Conservation (phyloP, 2,113 vertebrate species). For the Mesitornis unicolor region DNA sequence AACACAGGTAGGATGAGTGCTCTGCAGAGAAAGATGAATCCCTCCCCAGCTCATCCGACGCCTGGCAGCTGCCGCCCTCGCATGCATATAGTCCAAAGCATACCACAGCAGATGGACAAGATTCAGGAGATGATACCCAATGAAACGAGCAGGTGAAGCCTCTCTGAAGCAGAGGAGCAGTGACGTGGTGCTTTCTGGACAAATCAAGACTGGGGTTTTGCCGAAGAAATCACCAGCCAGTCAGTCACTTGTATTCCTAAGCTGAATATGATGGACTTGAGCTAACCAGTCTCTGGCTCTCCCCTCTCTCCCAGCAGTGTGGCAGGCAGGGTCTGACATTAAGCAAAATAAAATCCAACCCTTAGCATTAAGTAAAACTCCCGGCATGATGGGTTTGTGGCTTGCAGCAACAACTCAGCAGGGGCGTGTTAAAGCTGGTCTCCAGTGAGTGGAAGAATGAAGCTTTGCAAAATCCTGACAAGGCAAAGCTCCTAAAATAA, state of each 20-base stretch:
- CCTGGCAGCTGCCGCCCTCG: not conserved
- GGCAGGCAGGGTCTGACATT: conserved; percentile 31
- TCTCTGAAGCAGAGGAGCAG: not conserved
- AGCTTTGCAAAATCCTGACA: conserved; percentile 54
- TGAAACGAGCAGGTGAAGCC: not conserved
- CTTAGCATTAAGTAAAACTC: conserved; percentile 71
- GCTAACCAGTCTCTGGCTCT: not conserved
- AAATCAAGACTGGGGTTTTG: not conserved
- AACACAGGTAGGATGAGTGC: no score
- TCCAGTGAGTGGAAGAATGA: conserved; percentile 56
- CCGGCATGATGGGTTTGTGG: conserved; percentile 41
- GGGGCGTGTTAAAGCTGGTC: conserved; percentile 62
- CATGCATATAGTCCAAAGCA: not conserved
- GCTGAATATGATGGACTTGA: not conserved
- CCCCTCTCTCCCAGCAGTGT: not conserved
- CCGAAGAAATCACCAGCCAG: not conserved
- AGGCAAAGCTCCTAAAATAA: conserved; percentile 67
- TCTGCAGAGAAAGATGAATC: no score
- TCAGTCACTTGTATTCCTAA: not conserved
- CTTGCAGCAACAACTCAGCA: conserved; percentile 67
- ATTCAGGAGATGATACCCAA: not conserved
- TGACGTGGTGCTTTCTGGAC: not conserved
- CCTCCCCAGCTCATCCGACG: not conserved
- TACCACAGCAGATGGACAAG: accelerated
- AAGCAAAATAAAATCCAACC: conserved; percentile 51